Evolutionary conservation across 2,113 vertebrate genomes (phyloP), one percentile per base, ranked within the genome.

Genomic region (Cyrtonyx montezumae): DNA sequence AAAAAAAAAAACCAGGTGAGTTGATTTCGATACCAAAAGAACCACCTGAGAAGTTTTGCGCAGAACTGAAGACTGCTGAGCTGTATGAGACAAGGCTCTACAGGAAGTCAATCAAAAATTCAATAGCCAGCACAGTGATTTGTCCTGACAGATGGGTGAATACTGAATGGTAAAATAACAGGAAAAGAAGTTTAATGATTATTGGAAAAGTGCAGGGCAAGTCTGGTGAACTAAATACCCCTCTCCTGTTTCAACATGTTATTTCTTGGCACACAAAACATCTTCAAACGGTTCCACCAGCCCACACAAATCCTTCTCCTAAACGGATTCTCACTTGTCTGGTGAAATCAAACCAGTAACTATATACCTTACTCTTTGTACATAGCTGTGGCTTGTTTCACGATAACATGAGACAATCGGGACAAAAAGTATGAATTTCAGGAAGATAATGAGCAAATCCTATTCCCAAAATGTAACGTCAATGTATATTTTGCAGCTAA

Each of bases 201-300:
- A 66, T 49, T 7, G 0, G 58, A 90, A 77, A 37, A 73, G 46
- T 78, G 23, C 8, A 32, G 49, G 42, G 42, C 26, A 86, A 70
- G 49, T 63, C 58, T 75, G 37, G 6, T 81, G 69, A 93, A 71
- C 34, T 75, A 48, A 90, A 86, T 63, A 84, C 51, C 62, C 37
- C 46, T 70, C 78, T 55, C 91, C 65, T 78, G 73, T 93, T 90
- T 43, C 43, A 40, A 75, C 13, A 2, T 5, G 65, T 23, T 68
- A 73, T 61, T 91, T 91, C 69, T 62, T 34, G 84, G 80, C 63
- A 58, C 42, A 42, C 19, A 65, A 32, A 74, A 86, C 74, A 30
- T 40, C 40, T 86, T 73, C 91, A 67, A 94, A 70, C 46, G 42
- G 70, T 32, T 80, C 69, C 87, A 51, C 84, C 86, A 80, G 92